Percentiles rank a stretch among this genome's conserved stretches.
These are phyloP conservation scores for Lordiphosa clarofinis DNA, from an alignment of 1,140 invertebrate species.

Conservation along the genomic window DNA sequence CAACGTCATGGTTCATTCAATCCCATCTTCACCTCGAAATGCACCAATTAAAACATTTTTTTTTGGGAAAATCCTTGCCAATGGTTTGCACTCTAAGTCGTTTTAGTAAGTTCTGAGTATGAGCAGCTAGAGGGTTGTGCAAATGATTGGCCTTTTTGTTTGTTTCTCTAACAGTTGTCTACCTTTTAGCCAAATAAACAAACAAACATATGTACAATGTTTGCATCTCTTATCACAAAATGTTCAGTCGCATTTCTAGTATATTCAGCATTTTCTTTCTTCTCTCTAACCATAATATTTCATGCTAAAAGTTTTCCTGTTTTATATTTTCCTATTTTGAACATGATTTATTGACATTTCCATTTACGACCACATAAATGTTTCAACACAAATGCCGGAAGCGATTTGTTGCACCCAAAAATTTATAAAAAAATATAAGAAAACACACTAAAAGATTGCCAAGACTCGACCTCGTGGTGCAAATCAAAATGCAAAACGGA, in stretches of 20 bases:
- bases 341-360: slow-evolving; percentile 77
- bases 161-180: slow-evolving; percentile 16
- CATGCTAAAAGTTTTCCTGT: slow-evolving; percentile 58
- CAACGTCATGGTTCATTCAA: slow-evolving; percentile 32
- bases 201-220: slow-evolving; percentile 11
- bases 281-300: slow-evolving; percentile 31
- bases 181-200: slow-evolving; percentile 8
- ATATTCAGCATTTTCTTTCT: background rate
- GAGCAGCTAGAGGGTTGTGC: background rate
- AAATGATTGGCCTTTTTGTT: slow-evolving; percentile 27
- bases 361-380: slow-evolving; percentile 75
- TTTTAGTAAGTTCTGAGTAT: background rate
- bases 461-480: slow-evolving; percentile 31
- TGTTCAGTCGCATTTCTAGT: background rate
- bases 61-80: background rate
- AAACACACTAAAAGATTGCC: slow-evolving; percentile 57
- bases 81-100: background rate
- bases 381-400: slow-evolving; percentile 72
- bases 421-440: slow-evolving; percentile 1
- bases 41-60: slow-evolving; percentile 6
- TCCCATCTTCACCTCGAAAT: slow-evolving; percentile 4
- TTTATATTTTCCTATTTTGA: slow-evolving; percentile 32
- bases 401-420: slow-evolving; percentile 57
- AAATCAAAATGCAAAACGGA: slow-evolving; percentile 77
- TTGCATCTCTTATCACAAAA: slow-evolving; percentile 11